Conservation (phyloP, 2,113 vertebrate genomes). For the Lepus americanus region DNA sequence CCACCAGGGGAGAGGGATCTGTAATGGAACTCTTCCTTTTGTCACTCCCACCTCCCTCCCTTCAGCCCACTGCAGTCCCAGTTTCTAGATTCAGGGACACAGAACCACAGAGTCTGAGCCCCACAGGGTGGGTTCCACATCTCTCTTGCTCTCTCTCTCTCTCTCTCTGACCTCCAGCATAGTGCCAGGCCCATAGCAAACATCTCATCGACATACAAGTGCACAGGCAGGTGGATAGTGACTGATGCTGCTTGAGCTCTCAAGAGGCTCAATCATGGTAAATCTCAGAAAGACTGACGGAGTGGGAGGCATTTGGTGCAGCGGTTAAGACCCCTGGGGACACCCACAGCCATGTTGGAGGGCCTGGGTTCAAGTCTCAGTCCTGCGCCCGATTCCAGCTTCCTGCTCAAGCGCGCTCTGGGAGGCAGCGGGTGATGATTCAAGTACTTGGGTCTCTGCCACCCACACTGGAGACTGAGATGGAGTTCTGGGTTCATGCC, state of each 20-base stretch:
- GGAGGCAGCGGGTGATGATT: too few relatives aligned
- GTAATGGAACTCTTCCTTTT: too few relatives aligned
- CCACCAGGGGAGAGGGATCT: too few relatives aligned
- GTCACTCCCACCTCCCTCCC: background rate
- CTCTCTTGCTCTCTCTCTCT: background rate
- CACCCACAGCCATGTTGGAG: too few relatives aligned
- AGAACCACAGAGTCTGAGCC: accelerated
- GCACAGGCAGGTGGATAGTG: background rate
- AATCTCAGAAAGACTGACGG: background rate
- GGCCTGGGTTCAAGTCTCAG: too few relatives aligned
- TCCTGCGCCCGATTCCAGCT: too few relatives aligned
- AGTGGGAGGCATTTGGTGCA: background rate
- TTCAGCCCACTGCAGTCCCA: background rate
- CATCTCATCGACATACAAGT: accelerated
- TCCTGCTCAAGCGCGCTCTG: too few relatives aligned
- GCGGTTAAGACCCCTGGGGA: too few relatives aligned
- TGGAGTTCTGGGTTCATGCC: too few relatives aligned
- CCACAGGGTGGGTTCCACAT: accelerated
- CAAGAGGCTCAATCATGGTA: background rate
- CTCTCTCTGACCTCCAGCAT: background rate
- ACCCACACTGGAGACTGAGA: too few relatives aligned
- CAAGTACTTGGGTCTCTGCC: too few relatives aligned
- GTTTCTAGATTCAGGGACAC: background rate
- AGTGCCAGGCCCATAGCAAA: background rate
- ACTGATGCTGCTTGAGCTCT: too few relatives aligned